These are phyloP conservation scores for Melolontha melolontha DNA, from an alignment of 2,888 invertebrate genomes.

Conservation along the genomic window DNA sequence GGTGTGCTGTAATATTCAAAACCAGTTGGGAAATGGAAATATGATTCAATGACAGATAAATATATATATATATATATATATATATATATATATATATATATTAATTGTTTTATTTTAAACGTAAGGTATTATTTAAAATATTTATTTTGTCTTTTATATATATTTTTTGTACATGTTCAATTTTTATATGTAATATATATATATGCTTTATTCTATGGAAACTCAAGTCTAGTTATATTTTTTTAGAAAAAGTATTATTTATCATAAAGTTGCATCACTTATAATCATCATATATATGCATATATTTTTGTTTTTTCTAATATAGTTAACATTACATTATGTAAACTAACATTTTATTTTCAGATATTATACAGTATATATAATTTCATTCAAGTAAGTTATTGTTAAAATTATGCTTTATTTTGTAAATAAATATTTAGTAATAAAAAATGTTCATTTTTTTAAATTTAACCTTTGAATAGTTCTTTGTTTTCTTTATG, in stretches of 20 bases:
- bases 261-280: constrained; percentile 37
- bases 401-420: constrained; percentile 42
- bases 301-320: constrained; percentile 16
- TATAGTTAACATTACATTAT: constrained; percentile 21
- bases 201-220: constrained; percentile 19
- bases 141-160: constrained; percentile 29
- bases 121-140: constrained; percentile 31
- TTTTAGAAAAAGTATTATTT: constrained; percentile 37
- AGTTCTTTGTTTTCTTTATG: no score
- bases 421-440: constrained; percentile 44
- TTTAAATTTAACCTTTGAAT: no score
- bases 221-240: constrained; percentile 27
- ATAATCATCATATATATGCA: background rate
- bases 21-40: background rate
- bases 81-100: background rate
- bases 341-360: constrained; percentile 33
- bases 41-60: constrained; percentile 4
- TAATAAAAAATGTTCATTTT: no score
- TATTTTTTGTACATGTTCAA: constrained; percentile 29
- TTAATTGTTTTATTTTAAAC: constrained; percentile 19
- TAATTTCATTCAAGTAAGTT: constrained; percentile 30
- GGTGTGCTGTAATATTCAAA: constrained; percentile 17
- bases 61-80: background rate
- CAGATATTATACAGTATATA: constrained; percentile 26
- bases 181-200: constrained; percentile 33